A percentile compares a stretch with the other conserved stretches of the same genome.
These are phyloP conservation scores for Morpho achilles DNA, from an alignment of 2,888 invertebrate species.

Conservation along the genomic window DNA sequence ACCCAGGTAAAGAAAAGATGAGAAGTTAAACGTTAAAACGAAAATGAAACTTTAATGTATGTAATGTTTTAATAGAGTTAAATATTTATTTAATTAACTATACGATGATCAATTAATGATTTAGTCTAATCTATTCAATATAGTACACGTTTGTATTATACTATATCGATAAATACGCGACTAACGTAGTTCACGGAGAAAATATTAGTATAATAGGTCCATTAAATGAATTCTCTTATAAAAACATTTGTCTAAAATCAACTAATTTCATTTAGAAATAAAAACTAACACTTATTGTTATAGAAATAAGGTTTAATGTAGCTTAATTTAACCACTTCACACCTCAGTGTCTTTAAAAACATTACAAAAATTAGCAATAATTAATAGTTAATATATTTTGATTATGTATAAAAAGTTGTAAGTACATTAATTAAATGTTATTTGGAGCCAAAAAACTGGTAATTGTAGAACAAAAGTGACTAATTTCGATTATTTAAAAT, in stretches of 20 bases:
- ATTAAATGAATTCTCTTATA: slow-evolving; percentile 1
- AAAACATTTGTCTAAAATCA: slow-evolving; percentile 1
- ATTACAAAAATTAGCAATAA: slow-evolving; percentile 15
- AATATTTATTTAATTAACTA: too few relatives aligned
- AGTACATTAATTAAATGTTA: slow-evolving; percentile 14
- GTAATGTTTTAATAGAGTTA: too few relatives aligned
- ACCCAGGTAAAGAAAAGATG: too few relatives aligned
- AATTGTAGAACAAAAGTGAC: too few relatives aligned
- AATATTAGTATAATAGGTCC: neutral
- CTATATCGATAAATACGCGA: too few relatives aligned
- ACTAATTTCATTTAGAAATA: neutral
- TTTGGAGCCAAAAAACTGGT: slow-evolving; percentile 1
- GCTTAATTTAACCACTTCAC: slow-evolving; percentile 9
- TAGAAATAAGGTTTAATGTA: slow-evolving; percentile 7
- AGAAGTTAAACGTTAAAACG: too few relatives aligned
- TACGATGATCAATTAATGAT: too few relatives aligned
- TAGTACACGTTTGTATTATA: too few relatives aligned
- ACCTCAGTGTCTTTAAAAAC: slow-evolving; percentile 15
- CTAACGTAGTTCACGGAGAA: neutral
- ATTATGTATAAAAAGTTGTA: slow-evolving; percentile 21
- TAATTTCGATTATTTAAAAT: too few relatives aligned
- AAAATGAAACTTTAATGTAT: too few relatives aligned
- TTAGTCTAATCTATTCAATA: too few relatives aligned
- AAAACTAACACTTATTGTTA: slow-evolving; percentile 5
- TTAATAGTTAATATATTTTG: slow-evolving; percentile 9